These are phyloP conservation scores for Mimas tiliae DNA, from an alignment of 2,888 invertebrate species.

Conservation along the genomic window DNA sequence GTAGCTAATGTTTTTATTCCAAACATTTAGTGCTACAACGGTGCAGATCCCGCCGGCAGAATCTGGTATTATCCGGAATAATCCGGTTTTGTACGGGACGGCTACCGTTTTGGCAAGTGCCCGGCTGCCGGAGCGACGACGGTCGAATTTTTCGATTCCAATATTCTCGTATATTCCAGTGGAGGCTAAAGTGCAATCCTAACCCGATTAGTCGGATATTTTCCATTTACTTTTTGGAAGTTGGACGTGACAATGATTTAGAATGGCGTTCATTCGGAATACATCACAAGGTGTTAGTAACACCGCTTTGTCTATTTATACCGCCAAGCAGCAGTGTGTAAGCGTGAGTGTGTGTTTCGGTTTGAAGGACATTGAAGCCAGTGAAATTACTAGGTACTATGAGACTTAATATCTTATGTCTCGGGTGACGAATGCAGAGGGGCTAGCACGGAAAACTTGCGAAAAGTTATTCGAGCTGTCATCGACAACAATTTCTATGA, in stretches of 20 bases:
- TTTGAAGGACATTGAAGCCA: too few species aligned
- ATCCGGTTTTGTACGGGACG: slow-evolving; percentile 47
- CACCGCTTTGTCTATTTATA: too few species aligned
- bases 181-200: slow-evolving; percentile 14
- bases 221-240: neutral
- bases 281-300: too few species aligned
- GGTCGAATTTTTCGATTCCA: slow-evolving; percentile 25
- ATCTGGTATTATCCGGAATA: slow-evolving; percentile 50
- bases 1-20: slow-evolving; percentile 18
- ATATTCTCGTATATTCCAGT: slow-evolving; percentile 19
- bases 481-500: too few species aligned
- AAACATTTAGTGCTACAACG: slow-evolving; percentile 35
- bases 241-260: slow-evolving; percentile 6
- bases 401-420: too few species aligned
- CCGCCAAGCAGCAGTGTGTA: too few species aligned
- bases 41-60: slow-evolving; percentile 34
- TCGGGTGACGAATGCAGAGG: too few species aligned
- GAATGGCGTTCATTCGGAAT: neutral
- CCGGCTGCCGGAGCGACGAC: slow-evolving; percentile 5
- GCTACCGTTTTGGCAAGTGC: slow-evolving; percentile 26
- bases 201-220: slow-evolving; percentile 7
- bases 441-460: too few species aligned
- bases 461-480: too few species aligned
- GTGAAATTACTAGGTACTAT: too few species aligned
- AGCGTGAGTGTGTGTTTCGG: too few species aligned